These are phyloP conservation scores for Steinernema hermaphroditum DNA, from an alignment of 2,888 invertebrate species.

Conservation along the genomic window DNA sequence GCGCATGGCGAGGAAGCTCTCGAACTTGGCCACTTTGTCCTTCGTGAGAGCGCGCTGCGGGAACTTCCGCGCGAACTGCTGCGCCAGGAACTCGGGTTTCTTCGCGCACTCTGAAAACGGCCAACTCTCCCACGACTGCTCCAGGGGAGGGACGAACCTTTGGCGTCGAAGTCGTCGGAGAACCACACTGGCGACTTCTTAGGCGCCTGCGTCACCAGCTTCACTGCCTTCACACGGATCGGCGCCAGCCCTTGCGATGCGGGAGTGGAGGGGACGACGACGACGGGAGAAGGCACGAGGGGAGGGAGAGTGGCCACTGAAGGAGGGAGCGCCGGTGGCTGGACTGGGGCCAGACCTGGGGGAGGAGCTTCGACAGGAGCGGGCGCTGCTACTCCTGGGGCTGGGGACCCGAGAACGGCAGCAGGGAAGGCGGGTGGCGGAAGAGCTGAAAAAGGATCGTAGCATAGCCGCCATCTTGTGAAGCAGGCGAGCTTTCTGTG, in stretches of 20 bases:
- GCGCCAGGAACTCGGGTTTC: slow-evolving; percentile 50
- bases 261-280: not conserved
- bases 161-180: slow-evolving; percentile 6
- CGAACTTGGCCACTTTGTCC: slow-evolving; percentile 43
- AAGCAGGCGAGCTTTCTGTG: too few relatives aligned
- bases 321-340: not conserved
- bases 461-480: too few relatives aligned
- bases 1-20: slow-evolving; percentile 45
- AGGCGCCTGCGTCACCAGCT: slow-evolving; percentile 3
- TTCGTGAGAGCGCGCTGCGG: slow-evolving; percentile 48
- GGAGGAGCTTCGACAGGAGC: slow-evolving; percentile 1
- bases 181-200: slow-evolving; percentile 9
- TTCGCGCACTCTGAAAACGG: slow-evolving; percentile 51
- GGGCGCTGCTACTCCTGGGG: not conserved
- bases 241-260: not conserved
- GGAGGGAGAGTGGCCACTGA: not conserved
- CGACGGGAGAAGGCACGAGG: not conserved
- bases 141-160: not conserved
- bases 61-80: slow-evolving; percentile 61
- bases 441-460: slow-evolving; percentile 6
- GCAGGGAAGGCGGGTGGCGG: not conserved
- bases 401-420: not conserved
- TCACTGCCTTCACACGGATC: slow-evolving; percentile 6
- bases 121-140: too few relatives aligned
- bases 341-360: not conserved